A percentile compares a stretch with the other conserved stretches of the same genome.
Evolutionary conservation across 2,888 invertebrate species (phyloP).

Genomic region (Metellina segmentata): DNA sequence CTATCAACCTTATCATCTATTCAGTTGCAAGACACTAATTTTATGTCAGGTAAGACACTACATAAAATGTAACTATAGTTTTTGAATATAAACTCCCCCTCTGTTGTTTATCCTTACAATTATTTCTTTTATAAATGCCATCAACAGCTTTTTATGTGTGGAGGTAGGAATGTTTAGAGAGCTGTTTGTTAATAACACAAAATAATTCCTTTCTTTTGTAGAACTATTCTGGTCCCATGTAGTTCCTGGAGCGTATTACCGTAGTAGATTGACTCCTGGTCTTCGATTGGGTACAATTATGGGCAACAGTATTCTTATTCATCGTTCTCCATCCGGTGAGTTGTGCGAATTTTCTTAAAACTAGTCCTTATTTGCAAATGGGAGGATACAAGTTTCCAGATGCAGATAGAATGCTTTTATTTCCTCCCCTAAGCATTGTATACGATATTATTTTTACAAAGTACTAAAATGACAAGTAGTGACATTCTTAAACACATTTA

Average conservation of each 20-base stretch:
- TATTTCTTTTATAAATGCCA: background rate
- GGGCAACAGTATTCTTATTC: constrained; percentile 42
- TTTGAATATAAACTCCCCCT: too few species aligned
- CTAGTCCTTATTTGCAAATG: too few species aligned
- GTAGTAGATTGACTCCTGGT: constrained; percentile 50
- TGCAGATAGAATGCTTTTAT: too few species aligned
- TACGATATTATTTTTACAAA: too few species aligned
- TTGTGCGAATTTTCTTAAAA: too few species aligned
- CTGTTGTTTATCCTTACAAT: background rate
- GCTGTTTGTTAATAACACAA: background rate
- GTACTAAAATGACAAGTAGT: too few species aligned
- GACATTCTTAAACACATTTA: too few species aligned
- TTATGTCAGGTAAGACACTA: constrained; percentile 45
- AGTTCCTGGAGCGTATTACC: constrained; percentile 66
- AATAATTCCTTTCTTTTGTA: constrained; percentile 14
- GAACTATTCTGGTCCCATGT: constrained; percentile 72
- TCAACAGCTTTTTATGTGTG: background rate
- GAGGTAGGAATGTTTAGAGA: background rate
- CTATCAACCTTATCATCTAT: constrained; percentile 33
- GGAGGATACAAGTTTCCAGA: too few species aligned
- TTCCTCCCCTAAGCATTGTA: too few species aligned
- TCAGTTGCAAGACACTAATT: constrained; percentile 37
- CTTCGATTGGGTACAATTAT: constrained; percentile 48
- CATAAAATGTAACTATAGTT: background rate
- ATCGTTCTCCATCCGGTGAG: constrained; percentile 47